Conservation (phyloP, 2,888 invertebrate genomes). For the Archaeoteleia sp. region DNA sequence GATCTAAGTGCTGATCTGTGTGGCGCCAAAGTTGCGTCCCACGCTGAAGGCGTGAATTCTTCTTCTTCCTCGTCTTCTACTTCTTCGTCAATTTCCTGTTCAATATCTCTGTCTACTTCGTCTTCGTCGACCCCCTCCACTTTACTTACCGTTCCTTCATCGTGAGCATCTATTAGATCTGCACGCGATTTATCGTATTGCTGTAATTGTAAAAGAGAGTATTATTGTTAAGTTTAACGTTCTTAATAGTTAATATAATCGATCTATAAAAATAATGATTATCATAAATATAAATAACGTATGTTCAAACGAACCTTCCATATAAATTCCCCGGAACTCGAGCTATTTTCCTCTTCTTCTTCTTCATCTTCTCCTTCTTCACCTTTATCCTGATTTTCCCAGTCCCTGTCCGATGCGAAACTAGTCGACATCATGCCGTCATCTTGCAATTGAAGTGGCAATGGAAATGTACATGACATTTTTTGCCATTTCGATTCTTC, state of each 20-base stretch:
- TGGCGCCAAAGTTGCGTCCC: constrained; percentile 87
- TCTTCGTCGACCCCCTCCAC: constrained; percentile 46
- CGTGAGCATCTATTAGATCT: constrained; percentile 54
- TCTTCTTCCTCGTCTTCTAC: constrained; percentile 81
- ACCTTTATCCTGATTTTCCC: constrained; percentile 79
- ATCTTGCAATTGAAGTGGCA: constrained; percentile 68
- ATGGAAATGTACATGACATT: constrained; percentile 59
- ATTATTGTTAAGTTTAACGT: no score
- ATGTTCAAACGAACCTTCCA: constrained; percentile 85
- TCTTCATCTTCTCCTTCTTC: constrained; percentile 73
- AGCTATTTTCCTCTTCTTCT: constrained; percentile 76
- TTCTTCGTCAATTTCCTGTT: constrained; percentile 74
- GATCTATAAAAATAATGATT: no score
- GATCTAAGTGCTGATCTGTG: constrained; percentile 83
- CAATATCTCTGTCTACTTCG: constrained; percentile 75
- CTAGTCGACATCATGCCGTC: constrained; percentile 75
- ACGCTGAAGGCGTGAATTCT: constrained; percentile 86
- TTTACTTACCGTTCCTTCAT: constrained; percentile 50
- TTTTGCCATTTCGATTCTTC: constrained; percentile 71
- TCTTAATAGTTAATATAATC: no score
- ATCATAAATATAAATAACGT: no score
- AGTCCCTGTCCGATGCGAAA: constrained; percentile 79
- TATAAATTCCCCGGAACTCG: constrained; percentile 86
- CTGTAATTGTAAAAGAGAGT: constrained; percentile 55
- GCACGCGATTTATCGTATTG: constrained; percentile 63